Percentiles rank a stretch among this genome's conserved stretches.
phyloP scores from a whole-genome alignment of 2,797 vertebrate genomes.

The Tokudaia muenninki region DNA sequence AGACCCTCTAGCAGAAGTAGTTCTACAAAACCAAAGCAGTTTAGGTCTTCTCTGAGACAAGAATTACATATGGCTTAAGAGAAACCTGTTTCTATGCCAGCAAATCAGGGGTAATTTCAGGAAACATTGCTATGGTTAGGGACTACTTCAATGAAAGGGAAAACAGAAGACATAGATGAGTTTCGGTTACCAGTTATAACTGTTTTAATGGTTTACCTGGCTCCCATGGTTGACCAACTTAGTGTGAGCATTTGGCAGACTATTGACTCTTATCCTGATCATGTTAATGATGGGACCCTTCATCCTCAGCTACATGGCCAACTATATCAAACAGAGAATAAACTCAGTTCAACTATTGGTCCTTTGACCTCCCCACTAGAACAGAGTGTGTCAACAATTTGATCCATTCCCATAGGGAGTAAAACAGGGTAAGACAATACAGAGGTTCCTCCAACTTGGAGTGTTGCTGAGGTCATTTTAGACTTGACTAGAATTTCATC shows the following conservation, averaged over 20 bases:
- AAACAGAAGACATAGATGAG: not conserved
- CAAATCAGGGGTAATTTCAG: not conserved
- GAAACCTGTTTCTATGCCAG: not conserved
- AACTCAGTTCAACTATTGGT: not conserved
- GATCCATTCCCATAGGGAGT: not conserved
- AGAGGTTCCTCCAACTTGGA: not conserved
- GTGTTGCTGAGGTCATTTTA: too few relatives aligned
- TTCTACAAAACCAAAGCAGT: not conserved
- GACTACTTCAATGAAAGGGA: not conserved
- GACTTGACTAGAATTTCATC: too few relatives aligned
- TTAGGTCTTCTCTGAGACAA: not conserved
- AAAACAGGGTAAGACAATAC: too few relatives aligned
- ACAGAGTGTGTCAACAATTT: not conserved
- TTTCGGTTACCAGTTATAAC: not conserved
- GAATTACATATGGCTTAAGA: not conserved
- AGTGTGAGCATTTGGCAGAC: not conserved
- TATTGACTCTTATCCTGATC: not conserved
- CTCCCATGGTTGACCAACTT: not conserved
- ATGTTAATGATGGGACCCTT: not conserved
- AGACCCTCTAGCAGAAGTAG: not conserved
- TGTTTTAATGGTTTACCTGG: not conserved
- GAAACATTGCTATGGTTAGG: not conserved
- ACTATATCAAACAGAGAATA: too few relatives aligned
- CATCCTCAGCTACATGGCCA: not conserved
- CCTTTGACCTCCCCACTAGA: not conserved